These are phyloP conservation scores for Achlya flavicornis DNA, from an alignment of 2,888 invertebrate species.

Conservation along the genomic window DNA sequence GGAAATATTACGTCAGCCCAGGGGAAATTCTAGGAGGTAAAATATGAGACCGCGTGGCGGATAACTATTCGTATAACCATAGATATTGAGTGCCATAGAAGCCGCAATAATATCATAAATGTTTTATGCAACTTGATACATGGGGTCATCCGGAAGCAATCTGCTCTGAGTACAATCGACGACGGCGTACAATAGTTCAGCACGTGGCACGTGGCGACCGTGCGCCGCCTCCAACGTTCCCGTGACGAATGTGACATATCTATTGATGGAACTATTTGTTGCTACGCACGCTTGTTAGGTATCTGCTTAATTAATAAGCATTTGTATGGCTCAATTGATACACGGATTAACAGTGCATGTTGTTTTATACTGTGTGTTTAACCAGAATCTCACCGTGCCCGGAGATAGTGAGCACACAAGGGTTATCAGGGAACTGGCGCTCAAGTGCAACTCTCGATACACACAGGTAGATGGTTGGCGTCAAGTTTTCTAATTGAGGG, in stretches of 20 bases:
- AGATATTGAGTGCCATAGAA: neutral
- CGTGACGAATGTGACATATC: constrained; percentile 34
- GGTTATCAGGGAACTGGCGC: too few relatives aligned
- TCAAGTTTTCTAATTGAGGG: too few relatives aligned
- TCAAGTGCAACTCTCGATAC: too few relatives aligned
- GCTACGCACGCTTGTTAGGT: constrained; percentile 38
- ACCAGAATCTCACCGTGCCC: too few relatives aligned
- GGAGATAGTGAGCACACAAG: too few relatives aligned
- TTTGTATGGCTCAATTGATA: constrained; percentile 10
- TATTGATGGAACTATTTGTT: constrained; percentile 26
- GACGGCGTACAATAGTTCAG: constrained; percentile 37
- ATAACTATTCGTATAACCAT: too few relatives aligned
- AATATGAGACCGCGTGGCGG: too few relatives aligned
- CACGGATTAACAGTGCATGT: too few relatives aligned
- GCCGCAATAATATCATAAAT: constrained; percentile 13
- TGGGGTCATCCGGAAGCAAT: constrained; percentile 58
- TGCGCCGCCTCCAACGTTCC: constrained; percentile 14
- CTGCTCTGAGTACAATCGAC: constrained; percentile 29
- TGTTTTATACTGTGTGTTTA: too few relatives aligned
- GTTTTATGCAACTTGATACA: constrained; percentile 9
- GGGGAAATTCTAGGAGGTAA: too few relatives aligned
- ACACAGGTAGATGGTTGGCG: too few relatives aligned
- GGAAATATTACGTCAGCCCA: too few relatives aligned
- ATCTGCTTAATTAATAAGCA: constrained; percentile 31
- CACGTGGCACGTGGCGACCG: constrained; percentile 34